These are phyloP conservation scores for Liposcelis brunnea DNA, from an alignment of 2,888 invertebrate species.

Conservation along the genomic window DNA sequence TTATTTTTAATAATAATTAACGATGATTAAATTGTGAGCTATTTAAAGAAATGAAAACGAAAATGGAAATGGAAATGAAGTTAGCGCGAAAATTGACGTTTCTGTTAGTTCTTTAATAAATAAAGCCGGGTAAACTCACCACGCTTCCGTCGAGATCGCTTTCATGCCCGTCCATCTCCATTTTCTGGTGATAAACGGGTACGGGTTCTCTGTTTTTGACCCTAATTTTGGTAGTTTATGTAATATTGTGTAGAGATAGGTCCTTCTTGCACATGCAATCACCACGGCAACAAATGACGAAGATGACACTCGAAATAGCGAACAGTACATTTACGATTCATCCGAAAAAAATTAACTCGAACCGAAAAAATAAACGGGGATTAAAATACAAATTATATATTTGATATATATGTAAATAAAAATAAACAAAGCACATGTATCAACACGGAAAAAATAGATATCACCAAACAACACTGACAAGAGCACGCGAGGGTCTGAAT, in stretches of 20 bases:
- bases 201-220: constrained; percentile 76
- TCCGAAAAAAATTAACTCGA: neutral
- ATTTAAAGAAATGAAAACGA: no score
- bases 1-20: no score
- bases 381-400: no score
- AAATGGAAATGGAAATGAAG: no score
- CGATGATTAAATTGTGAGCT: no score
- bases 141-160: constrained; percentile 60
- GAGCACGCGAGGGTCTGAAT: no score
- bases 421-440: no score
- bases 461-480: no score
- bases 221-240: constrained; percentile 56
- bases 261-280: neutral
- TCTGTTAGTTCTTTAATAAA: no score
- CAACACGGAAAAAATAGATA: no score
- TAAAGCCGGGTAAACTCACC: constrained; percentile 41
- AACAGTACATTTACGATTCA: neutral
- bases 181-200: constrained; percentile 60
- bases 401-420: no score
- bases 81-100: no score
- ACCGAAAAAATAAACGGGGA: neutral
- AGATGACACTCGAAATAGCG: neutral
- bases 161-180: constrained; percentile 50
- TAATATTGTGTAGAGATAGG: constrained; percentile 9
- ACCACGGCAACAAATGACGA: constrained; percentile 1